Evolutionary conservation across 2,888 invertebrate species (phyloP).

Genomic region (Megalurothrips usitatus): DNA sequence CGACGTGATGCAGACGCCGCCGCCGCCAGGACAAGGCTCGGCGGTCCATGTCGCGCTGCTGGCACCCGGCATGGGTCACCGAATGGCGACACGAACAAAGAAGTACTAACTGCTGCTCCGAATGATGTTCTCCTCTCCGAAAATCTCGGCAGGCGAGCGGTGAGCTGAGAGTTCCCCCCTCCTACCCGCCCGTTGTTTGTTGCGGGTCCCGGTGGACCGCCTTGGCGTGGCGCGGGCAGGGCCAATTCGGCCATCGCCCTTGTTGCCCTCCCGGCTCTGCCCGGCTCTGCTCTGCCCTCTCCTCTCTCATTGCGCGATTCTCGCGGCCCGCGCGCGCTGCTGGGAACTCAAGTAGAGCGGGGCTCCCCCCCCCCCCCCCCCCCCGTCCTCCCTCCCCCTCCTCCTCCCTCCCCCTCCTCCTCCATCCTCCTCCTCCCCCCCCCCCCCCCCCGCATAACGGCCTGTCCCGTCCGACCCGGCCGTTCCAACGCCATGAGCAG

Average conservation of each 20-base stretch:
- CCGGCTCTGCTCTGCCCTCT: background rate
- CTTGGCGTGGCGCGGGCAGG: background rate
- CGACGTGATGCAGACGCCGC: too few species aligned
- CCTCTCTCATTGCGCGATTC: background rate
- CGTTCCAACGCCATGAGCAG: constrained; percentile 4
- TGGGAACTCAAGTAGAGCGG: constrained; percentile 11
- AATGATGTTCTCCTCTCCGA: too few species aligned
- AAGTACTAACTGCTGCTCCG: too few species aligned
- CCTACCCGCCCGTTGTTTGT: too few species aligned
- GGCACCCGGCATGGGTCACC: too few species aligned
- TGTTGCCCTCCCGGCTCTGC: background rate
- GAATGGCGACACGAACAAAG: too few species aligned
- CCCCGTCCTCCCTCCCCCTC: background rate
- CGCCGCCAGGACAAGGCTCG: too few species aligned
- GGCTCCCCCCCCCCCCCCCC: background rate
- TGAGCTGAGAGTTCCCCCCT: too few species aligned
- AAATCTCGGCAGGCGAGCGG: too few species aligned
- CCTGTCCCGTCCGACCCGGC: background rate
- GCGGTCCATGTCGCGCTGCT: too few species aligned
- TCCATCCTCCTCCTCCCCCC: background rate
- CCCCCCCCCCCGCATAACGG: background rate
- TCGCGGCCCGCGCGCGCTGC: background rate
- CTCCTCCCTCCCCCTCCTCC: background rate
- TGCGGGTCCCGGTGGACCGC: too few species aligned
- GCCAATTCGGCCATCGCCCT: background rate